Base-by-base conservation (phyloP, 2,797 vertebrate species). In the Bovichtus variegatus region DNA sequence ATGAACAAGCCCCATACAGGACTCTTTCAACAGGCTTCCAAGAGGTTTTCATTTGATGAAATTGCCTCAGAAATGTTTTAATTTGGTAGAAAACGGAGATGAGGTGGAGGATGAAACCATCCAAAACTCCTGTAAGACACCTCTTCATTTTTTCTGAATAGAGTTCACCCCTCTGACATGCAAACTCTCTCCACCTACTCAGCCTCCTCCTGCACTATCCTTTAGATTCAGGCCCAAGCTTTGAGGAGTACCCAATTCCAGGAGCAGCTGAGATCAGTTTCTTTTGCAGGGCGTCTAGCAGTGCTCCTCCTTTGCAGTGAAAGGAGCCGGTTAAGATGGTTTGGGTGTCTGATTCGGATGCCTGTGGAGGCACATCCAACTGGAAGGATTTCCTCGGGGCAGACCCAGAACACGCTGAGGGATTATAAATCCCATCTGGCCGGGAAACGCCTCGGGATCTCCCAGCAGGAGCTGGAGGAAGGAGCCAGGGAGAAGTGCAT, bases 381-480 rank as follows among this genome's bases (percentile, higher is more conserved):
- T 51, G 69, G 50, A 75, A 41, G 58, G 49, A 63, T 69, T 76
- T 69, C 61, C 75, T 61, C 3, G 1, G 19, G 57, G 68, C 59
- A 73, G 49, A 75, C 18, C 25, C 49, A 53, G 66, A 65, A 23
- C 71, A 58, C 51, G 69, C 58, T 31, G 62, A 61, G 71, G 58
- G 79, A 82, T 82, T 73, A 70, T 25, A 6, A 2, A 41, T 65
- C 71, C 76, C 84, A 86, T 76, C 61, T 78, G 54, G 76, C 73
- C 46, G 60, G 16, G 62, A 71, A 74, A 46, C 1, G 6, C 46
- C 40, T 23, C 6, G n/a, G 34, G 47, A 44, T 61, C 73, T 31
- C 78, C 36, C 18, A 11, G 9, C 55, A 74, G 31, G 70, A 77
- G 50, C 61, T 47, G 13, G 9, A 70, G 64, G 72, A 74, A 36